Conservation (phyloP, 2,797 vertebrate genomes). For the Anabacerthia variegaticeps region DNA sequence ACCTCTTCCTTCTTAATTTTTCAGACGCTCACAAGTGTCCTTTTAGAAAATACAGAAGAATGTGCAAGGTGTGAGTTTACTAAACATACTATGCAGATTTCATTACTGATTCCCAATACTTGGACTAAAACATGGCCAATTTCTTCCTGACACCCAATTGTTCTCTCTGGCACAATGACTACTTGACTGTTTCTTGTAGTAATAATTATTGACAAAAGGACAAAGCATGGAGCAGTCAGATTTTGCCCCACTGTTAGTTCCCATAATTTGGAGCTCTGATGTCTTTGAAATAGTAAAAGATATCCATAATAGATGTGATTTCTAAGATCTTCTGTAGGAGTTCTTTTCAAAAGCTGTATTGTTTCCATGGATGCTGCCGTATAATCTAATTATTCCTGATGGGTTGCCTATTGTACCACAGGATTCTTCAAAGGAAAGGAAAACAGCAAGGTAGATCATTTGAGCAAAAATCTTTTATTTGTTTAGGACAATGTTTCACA, state of each 20-base stretch:
- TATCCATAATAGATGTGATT: conserved; percentile 71
- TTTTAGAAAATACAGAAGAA: background rate
- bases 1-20: background rate
- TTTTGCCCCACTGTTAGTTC: conserved; percentile 57
- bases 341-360: conserved; percentile 67
- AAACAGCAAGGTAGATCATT: conserved; percentile 74
- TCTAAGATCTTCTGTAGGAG: conserved; percentile 64
- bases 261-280: conserved; percentile 54
- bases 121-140: background rate
- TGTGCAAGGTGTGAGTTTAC: background rate
- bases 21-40: background rate
- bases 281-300: conserved; percentile 64
- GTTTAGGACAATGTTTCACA: conserved; percentile 72
- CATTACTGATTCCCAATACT: background rate
- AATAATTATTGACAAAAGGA: conserved; percentile 61
- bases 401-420: conserved; percentile 61
- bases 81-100: background rate
- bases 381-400: conserved; percentile 76
- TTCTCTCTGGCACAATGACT: conserved; percentile 20
- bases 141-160: background rate
- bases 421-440: conserved; percentile 67
- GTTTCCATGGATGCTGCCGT: conserved; percentile 67
- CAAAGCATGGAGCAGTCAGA: conserved; percentile 38
- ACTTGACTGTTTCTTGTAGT: conserved; percentile 59
- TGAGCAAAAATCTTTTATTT: conserved; percentile 74